Evolutionary conservation across 2,113 vertebrate genomes (phyloP), one percentile per base, ranked within the genome.

Genomic region (Chloropsis hardwickii): DNA sequence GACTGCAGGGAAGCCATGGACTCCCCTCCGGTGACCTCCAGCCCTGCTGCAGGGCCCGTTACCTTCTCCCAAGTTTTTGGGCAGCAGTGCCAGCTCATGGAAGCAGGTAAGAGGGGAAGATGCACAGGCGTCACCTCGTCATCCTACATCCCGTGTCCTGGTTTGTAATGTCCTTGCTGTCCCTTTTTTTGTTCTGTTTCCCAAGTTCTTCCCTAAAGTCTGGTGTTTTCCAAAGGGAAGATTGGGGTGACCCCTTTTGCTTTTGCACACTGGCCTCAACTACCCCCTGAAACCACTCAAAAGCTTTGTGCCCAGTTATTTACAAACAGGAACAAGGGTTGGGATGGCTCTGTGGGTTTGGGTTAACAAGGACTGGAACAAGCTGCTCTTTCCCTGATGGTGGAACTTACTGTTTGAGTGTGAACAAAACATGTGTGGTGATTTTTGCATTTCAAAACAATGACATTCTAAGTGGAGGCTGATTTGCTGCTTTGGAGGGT

Each of bases 1-100:
- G 87, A 71, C 25, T 66, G 89, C 25, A 27, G 14, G 45, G 73
- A n/a, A 90, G 76, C 88, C 31, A 98, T 98, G 98, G 98, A 98
- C 10, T 79, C 97, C 5, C 22, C 92, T 5, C 65, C 95, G 3
- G 77, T 81, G 6, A 31, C 94, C 25, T 40, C 98, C 65, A 12
- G 90, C 35, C 48, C 97, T 2, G 72, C 96, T 0, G 11, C 95
- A 2, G 94, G 94, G n/a, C 95, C 96, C 0, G 97, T 98, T 12
- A 98, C 98, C 95, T 98, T 98, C 97, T 98, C 98, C 0, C 97
- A 98, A 5, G 98, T 98, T 22, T 98, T 98, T 0, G 98, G 98
- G 8, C 98, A 98, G 94, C 98, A 98, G 86, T 98, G 98, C 72
- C 98, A 98, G 85, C 97, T 98, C 5, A 98, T 98, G 98, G 98